Evolutionary conservation across 2,888 invertebrate species (phyloP).

Genomic region (Perizoma flavofasciatum): DNA sequence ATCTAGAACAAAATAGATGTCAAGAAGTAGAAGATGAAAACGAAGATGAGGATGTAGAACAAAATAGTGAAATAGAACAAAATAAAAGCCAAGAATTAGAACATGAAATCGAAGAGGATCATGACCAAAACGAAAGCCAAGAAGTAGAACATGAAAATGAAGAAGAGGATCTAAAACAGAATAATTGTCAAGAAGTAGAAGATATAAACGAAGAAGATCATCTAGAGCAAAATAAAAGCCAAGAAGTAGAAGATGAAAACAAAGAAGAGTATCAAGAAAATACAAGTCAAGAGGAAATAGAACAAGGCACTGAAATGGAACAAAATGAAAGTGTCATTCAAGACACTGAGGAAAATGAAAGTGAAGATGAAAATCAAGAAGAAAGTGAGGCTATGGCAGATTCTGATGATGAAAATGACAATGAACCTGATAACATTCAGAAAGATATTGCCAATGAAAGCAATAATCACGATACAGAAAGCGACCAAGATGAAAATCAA

Average conservation of each 20-base stretch:
- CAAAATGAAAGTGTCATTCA: conserved; percentile 23
- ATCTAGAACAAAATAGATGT: conserved; percentile 1
- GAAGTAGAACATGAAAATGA: conserved; percentile 28
- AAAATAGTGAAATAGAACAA: conserved; percentile 2
- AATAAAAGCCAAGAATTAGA: conserved; percentile 19
- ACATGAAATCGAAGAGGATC: conserved; percentile 22
- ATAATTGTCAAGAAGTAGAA: conserved; percentile 4
- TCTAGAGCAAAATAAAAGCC: conserved; percentile 26
- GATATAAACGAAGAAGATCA: conserved; percentile 17
- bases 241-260: conserved; percentile 1
- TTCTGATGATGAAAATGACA: conserved; percentile 29
- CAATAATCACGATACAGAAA: conserved; percentile 26
- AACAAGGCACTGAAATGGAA: conserved; percentile 28
- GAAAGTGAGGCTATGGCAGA: conserved; percentile 24
- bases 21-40: conserved; percentile 15
- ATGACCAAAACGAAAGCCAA: conserved; percentile 29
- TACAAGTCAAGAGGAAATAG: conserved; percentile 24
- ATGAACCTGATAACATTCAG: conserved; percentile 31
- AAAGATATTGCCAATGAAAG: conserved; percentile 30
- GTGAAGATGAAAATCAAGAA: conserved; percentile 31
- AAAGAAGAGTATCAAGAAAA: conserved; percentile 16
- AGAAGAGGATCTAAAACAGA: not conserved
- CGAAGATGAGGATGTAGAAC: conserved; percentile 18
- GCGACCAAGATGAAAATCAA: conserved; percentile 28
- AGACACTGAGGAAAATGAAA: conserved; percentile 26